Conservation (phyloP, 64 coral and sea anemone species). For the Montipora capricornis region DNA sequence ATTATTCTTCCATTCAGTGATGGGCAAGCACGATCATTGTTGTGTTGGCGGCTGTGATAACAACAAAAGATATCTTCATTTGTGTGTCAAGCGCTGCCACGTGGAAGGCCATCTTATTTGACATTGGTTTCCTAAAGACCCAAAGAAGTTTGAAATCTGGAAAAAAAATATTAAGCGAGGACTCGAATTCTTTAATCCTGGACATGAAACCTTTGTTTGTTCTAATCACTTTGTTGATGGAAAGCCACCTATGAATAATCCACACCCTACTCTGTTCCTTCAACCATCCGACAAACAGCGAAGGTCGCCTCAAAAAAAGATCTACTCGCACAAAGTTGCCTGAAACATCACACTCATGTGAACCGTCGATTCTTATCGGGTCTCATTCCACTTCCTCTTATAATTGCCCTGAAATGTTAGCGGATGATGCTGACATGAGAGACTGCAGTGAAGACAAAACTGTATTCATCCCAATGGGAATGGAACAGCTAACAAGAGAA, state of each 20-base stretch:
- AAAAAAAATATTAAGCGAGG: conserved; percentile 54
- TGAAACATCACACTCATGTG: neutral
- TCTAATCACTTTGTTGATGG: conserved; percentile 71
- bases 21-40: conserved; percentile 26
- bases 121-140: conserved; percentile 36
- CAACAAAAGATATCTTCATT: conserved; percentile 12
- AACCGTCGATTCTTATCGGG: conserved; percentile 1
- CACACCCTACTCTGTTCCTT: conserved; percentile 42
- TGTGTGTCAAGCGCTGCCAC: conserved; percentile 11
- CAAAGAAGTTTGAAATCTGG: conserved; percentile 27
- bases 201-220: conserved; percentile 50
- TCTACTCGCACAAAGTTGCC: conserved; percentile 13
- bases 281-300: conserved; percentile 31
- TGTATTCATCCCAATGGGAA: conserved; percentile 18
- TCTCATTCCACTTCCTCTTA: conserved; percentile 4
- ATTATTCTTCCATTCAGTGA: conserved; percentile 8
- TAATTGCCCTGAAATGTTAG: neutral
- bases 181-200: conserved; percentile 52
- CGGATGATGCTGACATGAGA: neutral
- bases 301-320: conserved; percentile 38
- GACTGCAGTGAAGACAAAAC: neutral
- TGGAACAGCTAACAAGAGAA: conserved; percentile 34
- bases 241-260: conserved; percentile 39
- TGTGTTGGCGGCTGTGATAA: conserved; percentile 47
- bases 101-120: conserved; percentile 36